phyloP scores from a whole-genome alignment of 2,888 invertebrate species.

The Agrypnus murinus region DNA sequence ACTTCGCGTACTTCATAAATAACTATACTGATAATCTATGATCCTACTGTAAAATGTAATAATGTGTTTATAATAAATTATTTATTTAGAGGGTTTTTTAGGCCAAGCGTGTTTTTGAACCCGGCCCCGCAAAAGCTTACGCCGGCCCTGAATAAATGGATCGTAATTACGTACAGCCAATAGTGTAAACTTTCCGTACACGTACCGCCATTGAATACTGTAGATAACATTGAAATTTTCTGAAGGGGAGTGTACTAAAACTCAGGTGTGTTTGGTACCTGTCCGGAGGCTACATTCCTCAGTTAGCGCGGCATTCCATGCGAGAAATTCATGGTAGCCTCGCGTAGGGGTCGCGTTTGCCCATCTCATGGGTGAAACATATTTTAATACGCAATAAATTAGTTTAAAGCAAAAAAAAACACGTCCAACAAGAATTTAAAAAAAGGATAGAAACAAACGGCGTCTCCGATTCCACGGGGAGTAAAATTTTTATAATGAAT shows the following conservation, averaged over 20 bases:
- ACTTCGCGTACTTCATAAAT: too few relatives aligned
- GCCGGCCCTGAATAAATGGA: too few relatives aligned
- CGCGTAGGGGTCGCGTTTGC: slow-evolving; percentile 41
- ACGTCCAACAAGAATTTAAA: slow-evolving; percentile 28
- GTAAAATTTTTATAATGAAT: slow-evolving; percentile 37
- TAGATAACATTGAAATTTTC: slow-evolving; percentile 50
- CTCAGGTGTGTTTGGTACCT: slow-evolving; percentile 72
- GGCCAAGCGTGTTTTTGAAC: too few relatives aligned
- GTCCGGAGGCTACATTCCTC: slow-evolving; percentile 71
- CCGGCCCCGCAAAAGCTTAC: too few relatives aligned
- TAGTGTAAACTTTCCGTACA: slow-evolving; percentile 50
- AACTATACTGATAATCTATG: too few relatives aligned
- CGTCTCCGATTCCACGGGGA: slow-evolving; percentile 37
- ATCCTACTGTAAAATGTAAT: too few relatives aligned
- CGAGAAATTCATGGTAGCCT: slow-evolving; percentile 66
- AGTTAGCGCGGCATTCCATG: slow-evolving; percentile 69
- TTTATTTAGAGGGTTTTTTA: too few relatives aligned
- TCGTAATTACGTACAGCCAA: slow-evolving; percentile 65
- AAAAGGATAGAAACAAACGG: slow-evolving; percentile 3
- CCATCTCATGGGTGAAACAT: slow-evolving; percentile 40
- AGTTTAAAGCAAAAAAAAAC: slow-evolving; percentile 18
- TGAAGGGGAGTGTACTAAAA: slow-evolving; percentile 65
- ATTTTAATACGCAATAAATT: slow-evolving; percentile 47
- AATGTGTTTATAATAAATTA: too few relatives aligned
- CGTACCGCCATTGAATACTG: slow-evolving; percentile 21